phyloP scores from a whole-genome alignment of 35 echinoderm and acorn worm species.

The Strongylocentrotus purpuratus region DNA sequence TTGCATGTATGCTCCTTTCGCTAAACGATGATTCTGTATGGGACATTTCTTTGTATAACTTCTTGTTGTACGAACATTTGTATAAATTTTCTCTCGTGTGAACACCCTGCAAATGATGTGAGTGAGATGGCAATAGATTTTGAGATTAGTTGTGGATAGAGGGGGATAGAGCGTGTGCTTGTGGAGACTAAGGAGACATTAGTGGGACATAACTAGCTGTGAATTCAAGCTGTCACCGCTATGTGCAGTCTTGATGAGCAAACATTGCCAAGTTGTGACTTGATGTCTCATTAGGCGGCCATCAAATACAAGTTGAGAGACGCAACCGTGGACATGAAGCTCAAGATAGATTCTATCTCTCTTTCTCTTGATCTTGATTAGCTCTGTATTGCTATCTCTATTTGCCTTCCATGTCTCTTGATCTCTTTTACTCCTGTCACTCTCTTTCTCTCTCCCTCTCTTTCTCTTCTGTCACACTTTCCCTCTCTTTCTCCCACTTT shows the following conservation, averaged over 20 bases:
- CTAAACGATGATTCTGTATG: not conserved
- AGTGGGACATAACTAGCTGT: constrained; percentile 15
- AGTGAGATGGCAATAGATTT: not conserved
- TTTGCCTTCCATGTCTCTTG: not conserved
- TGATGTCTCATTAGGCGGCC: constrained; percentile 5
- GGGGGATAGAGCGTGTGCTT: not conserved
- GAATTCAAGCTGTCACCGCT: constrained; percentile 16
- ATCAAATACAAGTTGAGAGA: not conserved
- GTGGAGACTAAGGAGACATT: not conserved
- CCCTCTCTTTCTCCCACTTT: too few relatives aligned
- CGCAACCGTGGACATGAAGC: not conserved
- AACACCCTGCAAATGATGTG: not conserved
- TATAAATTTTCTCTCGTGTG: not conserved
- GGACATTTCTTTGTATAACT: too few relatives aligned
- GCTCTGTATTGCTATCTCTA: not conserved
- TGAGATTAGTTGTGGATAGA: not conserved
- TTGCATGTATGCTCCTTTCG: not conserved
- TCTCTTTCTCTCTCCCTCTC: too few relatives aligned
- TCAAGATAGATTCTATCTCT: too few relatives aligned
- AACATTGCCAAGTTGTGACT: not conserved
- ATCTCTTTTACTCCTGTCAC: too few relatives aligned
- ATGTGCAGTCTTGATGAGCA: not conserved
- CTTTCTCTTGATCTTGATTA: not conserved
- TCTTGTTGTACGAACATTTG: not conserved
- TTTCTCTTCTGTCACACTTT: too few relatives aligned